phyloP scores from a whole-genome alignment of 2,888 invertebrate genomes.

The Meteorus cinctellus region DNA sequence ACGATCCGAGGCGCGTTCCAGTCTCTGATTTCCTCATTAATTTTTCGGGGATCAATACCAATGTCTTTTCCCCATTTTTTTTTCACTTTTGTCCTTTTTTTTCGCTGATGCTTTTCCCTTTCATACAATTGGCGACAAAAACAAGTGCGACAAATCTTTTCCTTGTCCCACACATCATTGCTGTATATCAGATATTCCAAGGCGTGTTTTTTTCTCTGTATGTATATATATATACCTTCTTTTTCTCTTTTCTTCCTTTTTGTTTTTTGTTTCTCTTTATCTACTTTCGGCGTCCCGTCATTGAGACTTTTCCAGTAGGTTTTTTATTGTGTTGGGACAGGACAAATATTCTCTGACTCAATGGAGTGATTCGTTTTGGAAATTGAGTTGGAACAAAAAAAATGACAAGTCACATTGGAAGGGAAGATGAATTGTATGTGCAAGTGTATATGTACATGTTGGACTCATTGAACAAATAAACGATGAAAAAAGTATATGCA shows the following conservation, averaged over 20 bases:
- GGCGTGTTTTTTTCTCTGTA: not conserved
- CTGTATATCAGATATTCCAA: not conserved
- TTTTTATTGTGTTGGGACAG: not conserved
- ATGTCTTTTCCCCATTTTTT: slow-evolving; percentile 48
- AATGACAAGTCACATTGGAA: slow-evolving; percentile 9
- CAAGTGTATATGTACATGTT: not conserved
- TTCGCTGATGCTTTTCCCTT: not conserved
- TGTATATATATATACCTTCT: slow-evolving; percentile 4
- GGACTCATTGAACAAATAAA: not conserved
- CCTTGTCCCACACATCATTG: not conserved
- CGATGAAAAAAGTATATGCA: slow-evolving; percentile 18
- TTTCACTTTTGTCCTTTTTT: slow-evolving; percentile 27
- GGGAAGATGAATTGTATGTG: not conserved
- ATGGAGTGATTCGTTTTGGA: slow-evolving; percentile 47
- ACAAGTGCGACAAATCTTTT: slow-evolving; percentile 20
- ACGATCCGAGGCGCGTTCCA: slow-evolving; percentile 53
- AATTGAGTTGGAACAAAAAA: slow-evolving; percentile 34
- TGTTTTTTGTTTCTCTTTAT: slow-evolving; percentile 4
- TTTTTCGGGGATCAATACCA: slow-evolving; percentile 58
- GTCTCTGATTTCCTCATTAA: slow-evolving; percentile 69
- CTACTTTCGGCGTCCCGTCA: slow-evolving; percentile 21
- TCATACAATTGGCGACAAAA: not conserved
- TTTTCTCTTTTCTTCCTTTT: not conserved
- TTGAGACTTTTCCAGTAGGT: slow-evolving; percentile 4
- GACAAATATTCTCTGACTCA: slow-evolving; percentile 39